A percentile compares a stretch with the other conserved stretches of the same genome.
Conservation (phyloP, 2,797 vertebrate genomes). For the Crenichthys baileyi region DNA sequence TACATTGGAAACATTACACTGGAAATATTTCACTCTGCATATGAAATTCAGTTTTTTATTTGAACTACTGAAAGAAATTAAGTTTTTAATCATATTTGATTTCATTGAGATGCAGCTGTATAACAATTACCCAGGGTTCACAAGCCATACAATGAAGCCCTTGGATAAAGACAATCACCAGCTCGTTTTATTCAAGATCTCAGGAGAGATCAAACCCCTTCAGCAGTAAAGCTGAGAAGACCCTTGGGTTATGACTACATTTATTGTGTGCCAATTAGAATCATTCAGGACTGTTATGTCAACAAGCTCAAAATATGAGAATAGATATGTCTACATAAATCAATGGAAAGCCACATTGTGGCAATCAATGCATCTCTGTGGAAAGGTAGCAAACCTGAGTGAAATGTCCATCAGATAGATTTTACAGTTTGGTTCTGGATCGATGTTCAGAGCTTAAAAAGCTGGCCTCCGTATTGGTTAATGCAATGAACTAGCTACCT, state of each 20-base stretch:
- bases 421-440: constrained; percentile 69
- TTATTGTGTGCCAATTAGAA: constrained; percentile 58
- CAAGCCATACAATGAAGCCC: constrained; percentile 73
- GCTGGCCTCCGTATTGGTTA: constrained; percentile 54
- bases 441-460: constrained; percentile 64
- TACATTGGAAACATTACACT: neutral
- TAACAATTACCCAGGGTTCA: constrained; percentile 55
- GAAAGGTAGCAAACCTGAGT: constrained; percentile 79
- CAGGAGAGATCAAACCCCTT: constrained; percentile 43
- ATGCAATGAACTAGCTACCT: constrained; percentile 67
- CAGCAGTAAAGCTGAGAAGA: constrained; percentile 33
- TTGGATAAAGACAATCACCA: constrained; percentile 74
- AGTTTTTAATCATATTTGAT: neutral
- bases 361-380: constrained; percentile 70
- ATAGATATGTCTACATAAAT: constrained; percentile 59
- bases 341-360: constrained; percentile 57
- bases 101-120: neutral
- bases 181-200: constrained; percentile 55
- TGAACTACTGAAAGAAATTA: neutral
- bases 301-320: constrained; percentile 63
- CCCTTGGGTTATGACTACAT: constrained; percentile 27
- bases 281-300: constrained; percentile 51
- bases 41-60: neutral
- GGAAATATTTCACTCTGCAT: neutral
- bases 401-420: constrained; percentile 75